These are phyloP conservation scores for Amphiura filiformis DNA, from an alignment of 35 echinoderm and acorn worm species.

Conservation along the genomic window DNA sequence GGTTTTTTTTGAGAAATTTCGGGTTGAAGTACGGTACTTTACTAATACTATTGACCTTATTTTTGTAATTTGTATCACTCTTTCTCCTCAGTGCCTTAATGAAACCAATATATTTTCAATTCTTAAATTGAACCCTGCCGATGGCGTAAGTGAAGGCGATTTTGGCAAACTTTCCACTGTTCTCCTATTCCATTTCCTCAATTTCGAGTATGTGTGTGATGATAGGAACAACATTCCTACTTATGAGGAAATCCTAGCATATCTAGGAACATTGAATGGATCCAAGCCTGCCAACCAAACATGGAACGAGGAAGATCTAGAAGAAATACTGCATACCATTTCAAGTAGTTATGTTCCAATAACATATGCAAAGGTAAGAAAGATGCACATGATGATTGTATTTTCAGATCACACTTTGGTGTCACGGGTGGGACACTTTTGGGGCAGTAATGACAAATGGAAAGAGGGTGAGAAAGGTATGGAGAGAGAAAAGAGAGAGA, in stretches of 20 bases:
- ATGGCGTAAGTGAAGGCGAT: constrained; percentile 41
- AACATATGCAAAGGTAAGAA: constrained; percentile 48
- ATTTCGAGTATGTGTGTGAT: constrained; percentile 26
- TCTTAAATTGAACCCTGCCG: background rate
- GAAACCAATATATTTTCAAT: constrained; percentile 17
- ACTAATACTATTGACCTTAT: too few relatives aligned
- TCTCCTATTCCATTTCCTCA: constrained; percentile 30
- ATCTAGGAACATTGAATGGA: background rate
- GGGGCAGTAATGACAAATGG: too few relatives aligned
- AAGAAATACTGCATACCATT: constrained; percentile 40
- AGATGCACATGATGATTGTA: too few relatives aligned
- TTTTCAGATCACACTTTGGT: too few relatives aligned
- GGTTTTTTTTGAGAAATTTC: too few relatives aligned
- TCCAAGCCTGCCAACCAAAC: background rate
- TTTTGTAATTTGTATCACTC: too few relatives aligned
- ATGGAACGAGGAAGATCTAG: constrained; percentile 56
- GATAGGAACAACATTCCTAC: background rate
- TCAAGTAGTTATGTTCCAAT: background rate
- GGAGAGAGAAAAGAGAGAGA: background rate
- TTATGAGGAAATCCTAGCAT: background rate
- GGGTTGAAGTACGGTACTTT: too few relatives aligned
- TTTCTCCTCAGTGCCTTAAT: background rate
- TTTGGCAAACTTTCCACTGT: constrained; percentile 39
- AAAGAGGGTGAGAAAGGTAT: too few relatives aligned
- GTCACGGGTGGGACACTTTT: too few relatives aligned